These are phyloP conservation scores for Tetrao urogallus DNA, from an alignment of 2,113 vertebrate species.

Conservation along the genomic window DNA sequence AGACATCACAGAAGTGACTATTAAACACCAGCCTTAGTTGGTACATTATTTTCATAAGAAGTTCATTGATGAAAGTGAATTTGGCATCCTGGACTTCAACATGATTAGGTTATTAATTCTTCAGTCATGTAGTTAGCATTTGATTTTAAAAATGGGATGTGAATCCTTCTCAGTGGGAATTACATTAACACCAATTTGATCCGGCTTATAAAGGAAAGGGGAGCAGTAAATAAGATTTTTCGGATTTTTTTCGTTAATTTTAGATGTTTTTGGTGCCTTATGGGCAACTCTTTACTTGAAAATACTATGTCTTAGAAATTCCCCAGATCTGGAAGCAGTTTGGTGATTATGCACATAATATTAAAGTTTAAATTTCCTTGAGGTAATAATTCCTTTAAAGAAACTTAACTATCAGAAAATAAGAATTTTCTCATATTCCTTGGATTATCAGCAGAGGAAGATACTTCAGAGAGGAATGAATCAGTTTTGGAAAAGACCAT, in stretches of 20 bases:
- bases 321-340: not conserved
- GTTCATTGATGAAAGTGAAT: not conserved
- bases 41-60: not conserved
- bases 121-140: not conserved
- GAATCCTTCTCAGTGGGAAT: not conserved
- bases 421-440: not conserved
- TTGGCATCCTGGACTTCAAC: too few relatives aligned
- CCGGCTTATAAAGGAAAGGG: not conserved
- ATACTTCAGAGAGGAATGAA: not conserved
- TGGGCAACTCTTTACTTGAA: not conserved
- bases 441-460: not conserved
- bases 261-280: not conserved
- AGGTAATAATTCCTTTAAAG: not conserved
- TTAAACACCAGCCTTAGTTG: not conserved
- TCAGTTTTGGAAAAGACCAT: not conserved
- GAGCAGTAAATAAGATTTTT: not conserved
- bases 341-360: not conserved
- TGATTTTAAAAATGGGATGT: not conserved
- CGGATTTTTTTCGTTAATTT: not conserved
- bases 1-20: not conserved
- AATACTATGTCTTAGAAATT: not conserved
- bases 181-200: not conserved
- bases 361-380: not conserved
- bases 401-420: not conserved
- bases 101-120: not conserved